A percentile compares a stretch with the other conserved stretches of the same genome.
These are phyloP conservation scores for Bufotes viridis DNA, from an alignment of 2,797 vertebrate genomes.

Conservation along the genomic window DNA sequence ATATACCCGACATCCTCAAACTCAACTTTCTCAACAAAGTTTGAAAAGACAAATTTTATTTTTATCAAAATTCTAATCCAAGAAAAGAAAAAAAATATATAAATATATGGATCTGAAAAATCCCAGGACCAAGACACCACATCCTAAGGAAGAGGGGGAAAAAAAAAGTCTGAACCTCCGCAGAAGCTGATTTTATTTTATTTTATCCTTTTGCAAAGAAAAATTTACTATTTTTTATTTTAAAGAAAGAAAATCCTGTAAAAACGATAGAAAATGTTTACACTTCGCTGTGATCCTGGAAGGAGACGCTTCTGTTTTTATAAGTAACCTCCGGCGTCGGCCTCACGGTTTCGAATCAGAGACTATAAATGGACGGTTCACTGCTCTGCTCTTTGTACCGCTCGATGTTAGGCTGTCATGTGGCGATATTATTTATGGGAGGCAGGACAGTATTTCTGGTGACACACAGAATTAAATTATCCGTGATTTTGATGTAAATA, in stretches of 20 bases:
- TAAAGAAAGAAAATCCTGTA: not conserved
- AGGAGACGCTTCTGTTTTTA: conserved; percentile 18
- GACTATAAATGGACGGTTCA: not conserved
- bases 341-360: conserved; percentile 17
- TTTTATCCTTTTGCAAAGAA: conserved; percentile 64
- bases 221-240: not conserved
- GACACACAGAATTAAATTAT: not conserved
- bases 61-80: conserved; percentile 31
- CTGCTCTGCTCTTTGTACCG: not conserved
- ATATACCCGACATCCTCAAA: conserved; percentile 86
- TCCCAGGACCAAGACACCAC: not conserved
- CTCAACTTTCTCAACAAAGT: conserved; percentile 89
- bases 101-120: conserved; percentile 18
- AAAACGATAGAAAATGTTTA: not conserved
- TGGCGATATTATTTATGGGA: not conserved
- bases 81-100: conserved; percentile 7
- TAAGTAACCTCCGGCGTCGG: not conserved
- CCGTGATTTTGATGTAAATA: not conserved
- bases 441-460: not conserved
- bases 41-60: conserved; percentile 66
- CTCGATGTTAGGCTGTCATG: not conserved
- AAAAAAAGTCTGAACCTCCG: conserved; percentile 30
- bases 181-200: conserved; percentile 61
- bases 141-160: not conserved
- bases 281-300: not conserved